A percentile compares a stretch with the other conserved stretches of the same genome.
Evolutionary conservation across 2,113 vertebrate species (phyloP).

Genomic region (Muntiacus reevesi): DNA sequence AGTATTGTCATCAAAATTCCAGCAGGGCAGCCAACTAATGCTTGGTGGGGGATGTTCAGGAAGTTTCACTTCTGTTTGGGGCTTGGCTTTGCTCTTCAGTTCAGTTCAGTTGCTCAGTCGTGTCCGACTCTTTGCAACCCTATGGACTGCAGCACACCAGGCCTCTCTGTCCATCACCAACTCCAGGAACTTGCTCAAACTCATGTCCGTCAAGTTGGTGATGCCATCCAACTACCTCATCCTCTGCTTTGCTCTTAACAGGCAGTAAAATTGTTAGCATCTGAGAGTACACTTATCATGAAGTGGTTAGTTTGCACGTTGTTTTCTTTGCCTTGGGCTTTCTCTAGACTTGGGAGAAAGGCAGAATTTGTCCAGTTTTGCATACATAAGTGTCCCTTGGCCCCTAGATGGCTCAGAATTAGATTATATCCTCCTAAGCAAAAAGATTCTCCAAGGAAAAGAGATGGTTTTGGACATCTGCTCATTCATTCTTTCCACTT

Average conservation of each 20-base stretch:
- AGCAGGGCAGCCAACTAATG: background rate
- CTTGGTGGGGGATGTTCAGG: background rate
- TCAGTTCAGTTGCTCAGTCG: background rate
- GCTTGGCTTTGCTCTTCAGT: conserved; percentile 30
- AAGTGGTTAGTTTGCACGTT: conserved; percentile 30
- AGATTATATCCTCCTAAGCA: background rate
- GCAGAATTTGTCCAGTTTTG: background rate
- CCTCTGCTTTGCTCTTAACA: background rate
- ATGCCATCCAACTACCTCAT: background rate
- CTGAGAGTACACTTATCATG: conserved; percentile 29
- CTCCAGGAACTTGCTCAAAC: background rate
- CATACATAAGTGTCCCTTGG: background rate
- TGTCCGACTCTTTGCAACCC: background rate
- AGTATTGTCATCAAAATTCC: background rate
- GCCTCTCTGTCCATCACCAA: background rate
- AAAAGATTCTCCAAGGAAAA: conserved; percentile 14
- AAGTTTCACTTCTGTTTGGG: conserved; percentile 50
- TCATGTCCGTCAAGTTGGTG: background rate
- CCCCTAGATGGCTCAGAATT: background rate
- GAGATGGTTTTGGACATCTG: background rate
- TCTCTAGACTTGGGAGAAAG: background rate
- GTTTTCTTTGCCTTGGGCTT: background rate
- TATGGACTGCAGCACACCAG: background rate
- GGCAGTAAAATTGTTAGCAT: conserved; percentile 22
- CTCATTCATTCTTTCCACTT: background rate